A percentile compares a stretch with the other conserved stretches of the same genome.
These are phyloP conservation scores for Philaethria dido DNA, from an alignment of 2,888 invertebrate genomes.

Conservation along the genomic window DNA sequence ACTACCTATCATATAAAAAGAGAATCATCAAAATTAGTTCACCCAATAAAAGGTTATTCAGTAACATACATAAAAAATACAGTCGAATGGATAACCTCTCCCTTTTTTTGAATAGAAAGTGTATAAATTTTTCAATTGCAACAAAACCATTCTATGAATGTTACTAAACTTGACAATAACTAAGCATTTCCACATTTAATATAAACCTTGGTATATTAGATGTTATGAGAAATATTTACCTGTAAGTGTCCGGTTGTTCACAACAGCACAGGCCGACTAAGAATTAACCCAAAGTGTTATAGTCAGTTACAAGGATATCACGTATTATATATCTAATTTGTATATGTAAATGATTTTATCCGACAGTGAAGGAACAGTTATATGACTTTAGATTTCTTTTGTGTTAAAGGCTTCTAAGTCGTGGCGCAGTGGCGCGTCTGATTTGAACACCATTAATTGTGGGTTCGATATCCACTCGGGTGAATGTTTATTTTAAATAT, in stretches of 20 bases:
- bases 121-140: too few species aligned
- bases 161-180: not conserved
- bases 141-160: too few species aligned
- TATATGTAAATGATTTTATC: not conserved
- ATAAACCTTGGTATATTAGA: not conserved
- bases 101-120: too few species aligned
- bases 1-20: too few species aligned
- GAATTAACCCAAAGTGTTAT: not conserved
- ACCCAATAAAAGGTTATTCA: too few species aligned
- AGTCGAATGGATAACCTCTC: too few species aligned
- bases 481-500: too few species aligned
- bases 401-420: not conserved
- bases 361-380: not conserved
- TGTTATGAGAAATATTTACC: not conserved
- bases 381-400: not conserved
- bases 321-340: not conserved
- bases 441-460: too few species aligned
- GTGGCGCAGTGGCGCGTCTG: too few species aligned
- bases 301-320: conserved; percentile 15
- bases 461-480: too few species aligned
- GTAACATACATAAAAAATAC: too few species aligned
- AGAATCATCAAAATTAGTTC: too few species aligned
- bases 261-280: conserved; percentile 7
- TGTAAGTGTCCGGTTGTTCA: conserved; percentile 4
- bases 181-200: not conserved